Evolutionary conservation across 1,140 invertebrate species (phyloP).

Genomic region (Thrips palmi): DNA sequence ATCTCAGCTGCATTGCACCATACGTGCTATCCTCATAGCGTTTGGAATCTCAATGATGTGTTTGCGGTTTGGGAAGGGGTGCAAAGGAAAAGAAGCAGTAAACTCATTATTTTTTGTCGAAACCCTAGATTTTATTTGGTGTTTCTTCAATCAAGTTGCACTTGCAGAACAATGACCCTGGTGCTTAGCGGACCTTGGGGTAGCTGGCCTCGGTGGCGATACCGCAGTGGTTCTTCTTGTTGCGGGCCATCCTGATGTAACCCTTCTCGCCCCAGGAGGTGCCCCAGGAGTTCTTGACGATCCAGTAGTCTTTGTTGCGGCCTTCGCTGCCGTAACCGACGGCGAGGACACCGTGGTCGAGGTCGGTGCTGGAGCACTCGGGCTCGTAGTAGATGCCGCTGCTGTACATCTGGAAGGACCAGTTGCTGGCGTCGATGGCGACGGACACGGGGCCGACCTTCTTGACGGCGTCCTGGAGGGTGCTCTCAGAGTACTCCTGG

Average conservation of each 20-base stretch:
- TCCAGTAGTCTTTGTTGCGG: conserved; percentile 53
- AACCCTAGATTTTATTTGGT: too few species aligned
- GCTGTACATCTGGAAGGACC: conserved; percentile 42
- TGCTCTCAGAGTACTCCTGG: conserved; percentile 38
- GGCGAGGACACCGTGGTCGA: too few species aligned
- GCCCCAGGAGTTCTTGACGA: conserved; percentile 50
- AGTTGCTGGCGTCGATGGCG: conserved; percentile 66
- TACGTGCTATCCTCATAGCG: too few species aligned
- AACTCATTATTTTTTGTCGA: too few species aligned
- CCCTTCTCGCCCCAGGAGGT: conserved; percentile 30
- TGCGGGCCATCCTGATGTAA: conserved; percentile 32
- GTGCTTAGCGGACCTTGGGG: conserved; percentile 23
- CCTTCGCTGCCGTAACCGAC: too few species aligned
- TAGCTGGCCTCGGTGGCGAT: conserved; percentile 28
- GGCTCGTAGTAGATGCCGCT: conserved; percentile 45
- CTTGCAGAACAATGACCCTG: too few species aligned
- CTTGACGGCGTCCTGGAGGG: conserved; percentile 60
- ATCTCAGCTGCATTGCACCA: too few species aligned
- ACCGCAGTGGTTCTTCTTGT: conserved; percentile 34
- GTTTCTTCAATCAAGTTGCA: too few species aligned
- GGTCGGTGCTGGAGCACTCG: conserved; percentile 40
- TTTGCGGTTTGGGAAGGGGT: too few species aligned
- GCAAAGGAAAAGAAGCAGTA: too few species aligned
- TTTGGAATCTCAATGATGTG: too few species aligned
- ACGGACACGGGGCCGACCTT: conserved; percentile 72